phyloP scores from a whole-genome alignment of 2,797 vertebrate genomes.

The Enoplosus armatus region DNA sequence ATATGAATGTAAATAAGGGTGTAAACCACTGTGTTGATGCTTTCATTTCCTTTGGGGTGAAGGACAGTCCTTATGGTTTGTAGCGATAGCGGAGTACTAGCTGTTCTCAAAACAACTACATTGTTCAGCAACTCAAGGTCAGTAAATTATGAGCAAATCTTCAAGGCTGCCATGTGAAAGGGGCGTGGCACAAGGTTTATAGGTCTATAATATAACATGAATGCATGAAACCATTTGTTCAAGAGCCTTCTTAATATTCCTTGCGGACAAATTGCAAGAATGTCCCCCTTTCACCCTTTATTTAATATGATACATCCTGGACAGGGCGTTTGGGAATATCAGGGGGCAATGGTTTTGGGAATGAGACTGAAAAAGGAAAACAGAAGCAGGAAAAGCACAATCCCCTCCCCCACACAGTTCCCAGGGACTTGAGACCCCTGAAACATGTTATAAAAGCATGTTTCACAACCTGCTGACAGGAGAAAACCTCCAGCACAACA shows the following conservation, averaged over 20 bases:
- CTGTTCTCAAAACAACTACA: constrained; percentile 60
- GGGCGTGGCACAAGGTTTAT: constrained; percentile 11
- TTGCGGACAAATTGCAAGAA: constrained; percentile 57
- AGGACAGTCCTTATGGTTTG: constrained; percentile 34
- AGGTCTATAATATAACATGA: neutral
- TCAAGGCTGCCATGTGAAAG: constrained; percentile 1
- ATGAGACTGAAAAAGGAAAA: constrained; percentile 57
- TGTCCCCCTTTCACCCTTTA: constrained; percentile 62
- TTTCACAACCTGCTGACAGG: constrained; percentile 44
- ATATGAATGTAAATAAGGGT: constrained; percentile 4
- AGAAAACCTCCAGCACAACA: constrained; percentile 14
- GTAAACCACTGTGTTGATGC: constrained; percentile 29
- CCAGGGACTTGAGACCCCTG: constrained; percentile 50
- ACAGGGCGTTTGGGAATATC: constrained; percentile 70
- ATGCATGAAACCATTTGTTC: constrained; percentile 17
- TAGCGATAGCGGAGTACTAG: constrained; percentile 34
- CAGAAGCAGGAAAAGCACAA: constrained; percentile 62
- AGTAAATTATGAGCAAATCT: constrained; percentile 37
- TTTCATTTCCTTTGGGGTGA: constrained; percentile 58
- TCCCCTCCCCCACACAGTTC: constrained; percentile 62
- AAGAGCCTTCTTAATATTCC: constrained; percentile 38
- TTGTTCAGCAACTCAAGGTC: constrained; percentile 68
- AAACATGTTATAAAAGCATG: constrained; percentile 21
- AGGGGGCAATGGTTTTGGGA: constrained; percentile 62
- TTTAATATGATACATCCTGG: constrained; percentile 77